phyloP scores from a whole-genome alignment of 2,797 vertebrate species.

The Artibeus lituratus region DNA sequence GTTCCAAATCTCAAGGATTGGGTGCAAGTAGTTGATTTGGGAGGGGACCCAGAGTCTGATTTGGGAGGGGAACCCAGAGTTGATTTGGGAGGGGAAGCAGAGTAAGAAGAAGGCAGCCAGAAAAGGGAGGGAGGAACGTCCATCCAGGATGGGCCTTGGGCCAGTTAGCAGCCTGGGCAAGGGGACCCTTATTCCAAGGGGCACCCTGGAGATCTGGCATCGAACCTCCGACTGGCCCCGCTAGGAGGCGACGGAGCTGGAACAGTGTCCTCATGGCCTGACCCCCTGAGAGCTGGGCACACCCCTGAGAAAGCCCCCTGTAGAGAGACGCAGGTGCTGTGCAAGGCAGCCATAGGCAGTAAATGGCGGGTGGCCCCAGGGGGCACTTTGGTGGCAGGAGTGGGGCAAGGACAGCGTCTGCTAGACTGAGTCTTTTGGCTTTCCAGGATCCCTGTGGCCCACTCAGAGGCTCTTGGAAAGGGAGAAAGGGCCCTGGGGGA shows the following conservation, averaged over 20 bases:
- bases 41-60: background rate
- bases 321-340: background rate
- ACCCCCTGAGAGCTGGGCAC: background rate
- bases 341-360: background rate
- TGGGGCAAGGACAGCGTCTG: background rate
- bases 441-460: too few species aligned
- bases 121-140: background rate
- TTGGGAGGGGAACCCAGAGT: background rate
- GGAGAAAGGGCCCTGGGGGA: background rate
- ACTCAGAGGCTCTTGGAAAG: background rate
- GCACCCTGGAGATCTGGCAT: background rate
- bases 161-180: background rate
- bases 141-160: accelerated
- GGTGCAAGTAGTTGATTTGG: background rate
- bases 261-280: background rate
- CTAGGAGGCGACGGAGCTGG: background rate
- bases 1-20: background rate
- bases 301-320: background rate
- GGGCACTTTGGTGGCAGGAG: background rate
- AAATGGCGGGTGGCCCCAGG: background rate
- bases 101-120: background rate
- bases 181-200: background rate
- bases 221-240: accelerated
- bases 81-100: background rate
- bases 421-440: background rate